Percentiles rank a stretch among this genome's conserved stretches.
These are phyloP conservation scores for Bimastos eiseni DNA, from an alignment of 2,888 invertebrate genomes.

Conservation along the genomic window DNA sequence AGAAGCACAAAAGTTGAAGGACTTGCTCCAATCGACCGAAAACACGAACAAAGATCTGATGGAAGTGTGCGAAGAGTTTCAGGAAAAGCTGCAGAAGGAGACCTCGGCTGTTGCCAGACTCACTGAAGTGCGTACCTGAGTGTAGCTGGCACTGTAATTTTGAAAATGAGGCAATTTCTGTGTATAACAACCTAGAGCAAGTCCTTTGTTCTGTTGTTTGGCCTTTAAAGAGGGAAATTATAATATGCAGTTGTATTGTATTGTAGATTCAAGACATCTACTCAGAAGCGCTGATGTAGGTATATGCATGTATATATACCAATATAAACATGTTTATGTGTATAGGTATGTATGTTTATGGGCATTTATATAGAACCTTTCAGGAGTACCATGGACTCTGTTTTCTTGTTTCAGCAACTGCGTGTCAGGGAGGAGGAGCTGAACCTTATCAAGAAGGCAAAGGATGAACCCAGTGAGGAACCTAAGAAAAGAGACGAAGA, in stretches of 20 bases:
- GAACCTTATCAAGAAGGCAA: neutral
- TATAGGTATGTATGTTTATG: neutral
- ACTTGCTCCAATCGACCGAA: neutral
- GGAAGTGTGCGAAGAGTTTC: neutral
- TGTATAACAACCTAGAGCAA: no score
- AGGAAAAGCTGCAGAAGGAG: neutral
- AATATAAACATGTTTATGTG: neutral
- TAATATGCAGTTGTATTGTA: no score
- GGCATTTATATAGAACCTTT: neutral
- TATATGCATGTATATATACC: no score
- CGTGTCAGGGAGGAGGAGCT: neutral
- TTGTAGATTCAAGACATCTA: no score
- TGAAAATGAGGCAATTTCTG: no score
- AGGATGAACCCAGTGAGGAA: neutral
- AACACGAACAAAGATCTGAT: neutral
- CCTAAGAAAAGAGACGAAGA: neutral
- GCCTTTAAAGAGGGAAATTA: no score
- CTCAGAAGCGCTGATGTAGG: no score
- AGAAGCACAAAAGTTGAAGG: neutral
- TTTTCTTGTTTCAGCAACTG: neutral
- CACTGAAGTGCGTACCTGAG: neutral
- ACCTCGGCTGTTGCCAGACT: neutral
- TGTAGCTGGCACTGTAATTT: neutral
- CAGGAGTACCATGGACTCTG: neutral
- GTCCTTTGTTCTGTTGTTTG: no score